These are phyloP conservation scores for Carabus problematicus DNA, from an alignment of 2,888 invertebrate genomes.

Conservation along the genomic window DNA sequence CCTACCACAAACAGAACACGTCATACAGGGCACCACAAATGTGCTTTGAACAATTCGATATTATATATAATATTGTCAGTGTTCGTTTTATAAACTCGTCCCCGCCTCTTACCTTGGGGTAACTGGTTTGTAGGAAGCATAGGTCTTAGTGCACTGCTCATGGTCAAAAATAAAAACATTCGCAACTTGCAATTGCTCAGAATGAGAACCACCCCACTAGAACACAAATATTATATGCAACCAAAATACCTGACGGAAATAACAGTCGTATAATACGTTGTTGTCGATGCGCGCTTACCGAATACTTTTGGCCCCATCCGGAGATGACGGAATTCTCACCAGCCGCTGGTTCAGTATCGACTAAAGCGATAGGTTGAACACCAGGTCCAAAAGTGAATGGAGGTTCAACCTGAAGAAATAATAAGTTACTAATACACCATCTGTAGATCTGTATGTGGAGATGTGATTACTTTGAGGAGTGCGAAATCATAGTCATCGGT, in stretches of 20 bases:
- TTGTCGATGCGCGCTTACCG: too few species aligned
- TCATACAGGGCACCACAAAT: background rate
- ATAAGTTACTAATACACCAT: too few species aligned
- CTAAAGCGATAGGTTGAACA: constrained; percentile 51
- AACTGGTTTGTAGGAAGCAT: background rate
- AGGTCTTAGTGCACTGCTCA: background rate
- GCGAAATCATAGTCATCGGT: too few species aligned
- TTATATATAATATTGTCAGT: too few species aligned
- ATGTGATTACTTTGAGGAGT: constrained; percentile 13
- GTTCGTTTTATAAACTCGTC: too few species aligned
- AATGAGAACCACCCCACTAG: constrained; percentile 11
- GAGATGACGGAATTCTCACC: constrained; percentile 34
- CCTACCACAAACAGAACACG: too few species aligned
- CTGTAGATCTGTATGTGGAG: too few species aligned
- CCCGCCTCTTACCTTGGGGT: constrained; percentile 13
- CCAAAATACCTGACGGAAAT: too few species aligned
- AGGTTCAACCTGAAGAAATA: too few species aligned
- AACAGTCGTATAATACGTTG: too few species aligned
- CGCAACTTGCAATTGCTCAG: constrained; percentile 15
- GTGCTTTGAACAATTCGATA: background rate
- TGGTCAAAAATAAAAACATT: constrained; percentile 6
- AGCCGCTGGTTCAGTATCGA: constrained; percentile 27
- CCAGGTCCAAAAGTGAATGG: constrained; percentile 51
- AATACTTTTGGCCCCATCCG: constrained; percentile 45
- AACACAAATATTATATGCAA: too few species aligned